Evolutionary conservation across 2,888 invertebrate genomes (phyloP).

Genomic region (Iselma pallidipennis): DNA sequence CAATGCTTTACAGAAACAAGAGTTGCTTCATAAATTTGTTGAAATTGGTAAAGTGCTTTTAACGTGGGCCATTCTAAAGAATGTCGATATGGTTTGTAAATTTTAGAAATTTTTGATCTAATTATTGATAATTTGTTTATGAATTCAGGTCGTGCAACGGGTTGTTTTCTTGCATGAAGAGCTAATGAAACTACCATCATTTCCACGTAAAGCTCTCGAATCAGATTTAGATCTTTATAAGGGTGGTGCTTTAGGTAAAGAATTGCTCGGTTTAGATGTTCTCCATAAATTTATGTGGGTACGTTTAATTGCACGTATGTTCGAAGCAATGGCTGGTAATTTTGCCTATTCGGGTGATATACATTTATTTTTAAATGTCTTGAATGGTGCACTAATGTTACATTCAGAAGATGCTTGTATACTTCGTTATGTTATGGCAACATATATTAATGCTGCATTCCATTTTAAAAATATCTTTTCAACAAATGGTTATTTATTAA

Average conservation of each 20-base stretch:
- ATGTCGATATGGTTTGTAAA: constrained; percentile 86
- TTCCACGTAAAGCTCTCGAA: constrained; percentile 97
- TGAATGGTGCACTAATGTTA: constrained; percentile 94
- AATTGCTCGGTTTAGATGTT: constrained; percentile 77
- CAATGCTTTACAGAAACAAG: constrained; percentile 86
- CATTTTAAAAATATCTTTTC: constrained; percentile 99
- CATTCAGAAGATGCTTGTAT: constrained; percentile 98
- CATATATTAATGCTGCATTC: constrained; percentile 95
- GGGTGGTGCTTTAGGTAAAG: constrained; percentile 86
- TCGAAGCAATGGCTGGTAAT: constrained; percentile 97
- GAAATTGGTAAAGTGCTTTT: constrained; percentile 95
- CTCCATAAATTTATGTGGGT: constrained; percentile 99
- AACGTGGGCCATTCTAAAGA: constrained; percentile 90
- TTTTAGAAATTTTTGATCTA: constrained; percentile 5
- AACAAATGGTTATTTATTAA: constrained; percentile 93
- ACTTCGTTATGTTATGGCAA: constrained; percentile 93
- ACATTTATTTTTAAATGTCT: constrained; percentile 94
- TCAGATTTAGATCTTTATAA: constrained; percentile 92
- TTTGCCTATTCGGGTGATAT: constrained; percentile 97
- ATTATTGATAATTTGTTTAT: too few relatives aligned
- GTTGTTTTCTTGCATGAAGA: constrained; percentile 99
- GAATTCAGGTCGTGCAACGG: constrained; percentile 83
- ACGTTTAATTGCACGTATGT: constrained; percentile 93
- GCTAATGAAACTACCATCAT: constrained; percentile 96
- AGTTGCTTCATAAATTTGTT: constrained; percentile 90